Conservation (phyloP, 2,888 invertebrate species). For the Drosophila neoperkinsi region DNA sequence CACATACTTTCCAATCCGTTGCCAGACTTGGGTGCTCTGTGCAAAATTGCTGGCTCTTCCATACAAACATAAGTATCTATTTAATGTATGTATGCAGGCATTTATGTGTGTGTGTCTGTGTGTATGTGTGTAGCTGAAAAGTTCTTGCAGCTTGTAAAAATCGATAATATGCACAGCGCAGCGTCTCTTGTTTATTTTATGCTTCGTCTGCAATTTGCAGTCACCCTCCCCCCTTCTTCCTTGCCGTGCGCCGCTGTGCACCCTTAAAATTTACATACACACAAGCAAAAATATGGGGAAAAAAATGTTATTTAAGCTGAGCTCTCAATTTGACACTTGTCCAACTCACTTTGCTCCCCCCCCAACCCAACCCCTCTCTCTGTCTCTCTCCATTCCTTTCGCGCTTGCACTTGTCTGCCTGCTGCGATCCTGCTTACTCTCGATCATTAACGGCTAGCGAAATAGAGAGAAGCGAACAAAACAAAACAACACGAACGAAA, state of each 20-base stretch:
- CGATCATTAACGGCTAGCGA: constrained; percentile 41
- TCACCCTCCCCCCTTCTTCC: constrained; percentile 38
- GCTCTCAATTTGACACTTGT: constrained; percentile 52
- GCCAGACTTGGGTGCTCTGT: constrained; percentile 47
- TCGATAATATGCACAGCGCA: constrained; percentile 69
- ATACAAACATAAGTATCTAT: constrained; percentile 29
- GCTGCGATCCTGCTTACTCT: constrained; percentile 16
- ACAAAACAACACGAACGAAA: constrained; percentile 37
- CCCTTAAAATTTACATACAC: constrained; percentile 29
- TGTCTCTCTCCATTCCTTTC: constrained; percentile 4
- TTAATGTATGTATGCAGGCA: constrained; percentile 32
- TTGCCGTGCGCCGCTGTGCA: constrained; percentile 10
- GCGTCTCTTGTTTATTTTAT: constrained; percentile 79
- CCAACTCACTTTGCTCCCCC: neutral
- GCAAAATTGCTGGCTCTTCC: constrained; percentile 29
- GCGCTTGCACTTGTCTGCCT: neutral
- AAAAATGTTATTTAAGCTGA: constrained; percentile 57
- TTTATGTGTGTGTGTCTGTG: constrained; percentile 18
- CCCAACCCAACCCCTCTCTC: neutral
- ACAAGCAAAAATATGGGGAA: constrained; percentile 16
- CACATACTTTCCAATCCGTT: constrained; percentile 41
- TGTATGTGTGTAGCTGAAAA: constrained; percentile 53
- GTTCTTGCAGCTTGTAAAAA: constrained; percentile 76
- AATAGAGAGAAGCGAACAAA: constrained; percentile 5
- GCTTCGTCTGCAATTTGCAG: constrained; percentile 80